These are phyloP conservation scores for Homalodisca vitripennis DNA, from an alignment of 1,140 invertebrate species.

Conservation along the genomic window DNA sequence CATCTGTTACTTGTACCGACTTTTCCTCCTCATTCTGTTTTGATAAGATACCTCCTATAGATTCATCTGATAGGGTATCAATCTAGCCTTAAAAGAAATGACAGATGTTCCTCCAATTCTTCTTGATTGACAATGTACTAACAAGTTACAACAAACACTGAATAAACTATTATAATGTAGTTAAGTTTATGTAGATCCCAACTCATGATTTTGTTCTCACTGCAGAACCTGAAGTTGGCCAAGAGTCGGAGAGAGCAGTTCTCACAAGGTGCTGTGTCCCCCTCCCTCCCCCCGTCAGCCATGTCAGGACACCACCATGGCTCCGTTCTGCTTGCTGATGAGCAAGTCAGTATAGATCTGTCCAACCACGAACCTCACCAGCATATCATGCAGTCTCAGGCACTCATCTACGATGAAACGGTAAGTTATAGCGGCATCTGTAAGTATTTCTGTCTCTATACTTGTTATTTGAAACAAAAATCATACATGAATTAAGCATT, in stretches of 20 bases:
- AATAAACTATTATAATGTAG: too few relatives aligned
- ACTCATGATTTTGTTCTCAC: constrained; percentile 27
- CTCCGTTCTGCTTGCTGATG: constrained; percentile 59
- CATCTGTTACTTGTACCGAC: too few relatives aligned
- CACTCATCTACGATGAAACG: constrained; percentile 77
- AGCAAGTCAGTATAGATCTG: constrained; percentile 66
- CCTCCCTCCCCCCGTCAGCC: constrained; percentile 68
- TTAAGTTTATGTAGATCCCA: not conserved
- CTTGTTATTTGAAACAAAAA: constrained; percentile 23
- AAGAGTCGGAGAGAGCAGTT: constrained; percentile 93
- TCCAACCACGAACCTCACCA: constrained; percentile 54
- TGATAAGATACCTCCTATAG: too few relatives aligned
- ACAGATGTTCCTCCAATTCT: not conserved
- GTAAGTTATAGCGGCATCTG: too few relatives aligned
- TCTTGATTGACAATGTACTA: not conserved
- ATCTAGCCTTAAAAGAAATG: not conserved
- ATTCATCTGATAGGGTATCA: too few relatives aligned
- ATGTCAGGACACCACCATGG: constrained; percentile 65
- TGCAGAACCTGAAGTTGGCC: constrained; percentile 90
- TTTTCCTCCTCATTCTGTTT: too few relatives aligned
- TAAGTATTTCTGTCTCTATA: not conserved
- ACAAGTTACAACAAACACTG: not conserved
- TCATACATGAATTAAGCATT: not conserved
- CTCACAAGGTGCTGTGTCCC: constrained; percentile 69
- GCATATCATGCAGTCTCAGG: constrained; percentile 48